These are phyloP conservation scores for Phylloscopus trochilus DNA, from an alignment of 2,113 vertebrate species.

Conservation along the genomic window DNA sequence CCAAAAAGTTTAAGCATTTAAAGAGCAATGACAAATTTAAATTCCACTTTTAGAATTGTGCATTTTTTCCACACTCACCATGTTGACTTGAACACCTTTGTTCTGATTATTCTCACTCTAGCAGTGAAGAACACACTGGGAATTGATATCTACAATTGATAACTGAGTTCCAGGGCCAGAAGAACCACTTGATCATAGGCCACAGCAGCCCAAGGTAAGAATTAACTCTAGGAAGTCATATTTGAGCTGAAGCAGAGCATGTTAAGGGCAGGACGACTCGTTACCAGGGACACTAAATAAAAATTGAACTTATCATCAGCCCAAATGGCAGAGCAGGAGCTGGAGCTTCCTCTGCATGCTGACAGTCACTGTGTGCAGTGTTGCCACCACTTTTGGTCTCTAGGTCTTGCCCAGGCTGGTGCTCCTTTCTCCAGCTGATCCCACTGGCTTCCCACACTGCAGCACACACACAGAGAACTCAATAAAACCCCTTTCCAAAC, in stretches of 20 bases:
- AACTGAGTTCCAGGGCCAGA: neutral
- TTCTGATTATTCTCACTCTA: neutral
- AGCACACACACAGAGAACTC: constrained; percentile 21
- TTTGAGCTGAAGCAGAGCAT: neutral
- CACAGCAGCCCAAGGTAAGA: neutral
- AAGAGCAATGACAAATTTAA: neutral
- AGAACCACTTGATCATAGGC: neutral
- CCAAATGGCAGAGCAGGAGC: neutral
- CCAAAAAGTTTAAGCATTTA: neutral
- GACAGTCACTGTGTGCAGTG: neutral
- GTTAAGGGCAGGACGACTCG: neutral
- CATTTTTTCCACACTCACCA: neutral
- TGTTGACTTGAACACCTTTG: neutral
- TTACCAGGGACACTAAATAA: neutral
- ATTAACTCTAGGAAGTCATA: neutral
- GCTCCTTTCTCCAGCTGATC: constrained; percentile 22
- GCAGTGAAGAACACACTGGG: neutral
- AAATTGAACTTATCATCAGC: neutral
- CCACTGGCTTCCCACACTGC: neutral
- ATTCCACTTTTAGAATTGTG: neutral
- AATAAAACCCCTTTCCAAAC: constrained; percentile 45
- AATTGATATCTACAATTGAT: accelerated
- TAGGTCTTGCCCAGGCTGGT: constrained; percentile 12
- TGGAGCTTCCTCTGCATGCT: neutral
- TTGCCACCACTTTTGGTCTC: neutral